Evolutionary conservation across 2,888 invertebrate species (phyloP).

Genomic region (Himalopsyche japonica): DNA sequence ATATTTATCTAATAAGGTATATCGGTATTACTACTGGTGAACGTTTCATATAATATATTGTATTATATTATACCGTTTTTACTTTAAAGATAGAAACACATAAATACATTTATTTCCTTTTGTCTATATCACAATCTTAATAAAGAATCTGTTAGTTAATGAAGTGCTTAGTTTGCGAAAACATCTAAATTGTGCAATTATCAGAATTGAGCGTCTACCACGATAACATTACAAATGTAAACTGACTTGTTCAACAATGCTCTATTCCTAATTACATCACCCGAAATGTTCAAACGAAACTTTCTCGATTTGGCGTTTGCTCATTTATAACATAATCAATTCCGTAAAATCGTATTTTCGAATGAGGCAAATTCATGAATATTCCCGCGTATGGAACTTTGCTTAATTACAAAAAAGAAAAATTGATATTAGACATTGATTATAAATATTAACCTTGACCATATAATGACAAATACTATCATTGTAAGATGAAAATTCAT

Average conservation of each 20-base stretch:
- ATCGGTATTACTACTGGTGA: no score
- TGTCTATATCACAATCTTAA: neutral
- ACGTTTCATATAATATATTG: no score
- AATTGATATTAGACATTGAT: no score
- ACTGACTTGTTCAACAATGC: neutral
- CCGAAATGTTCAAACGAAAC: neutral
- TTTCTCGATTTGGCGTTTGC: neutral
- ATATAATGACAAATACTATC: no score
- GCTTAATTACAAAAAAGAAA: neutral
- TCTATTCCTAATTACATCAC: neutral
- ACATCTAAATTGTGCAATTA: neutral
- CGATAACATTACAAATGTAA: neutral
- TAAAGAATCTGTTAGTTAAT: neutral
- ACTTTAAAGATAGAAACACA: no score
- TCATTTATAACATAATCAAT: neutral
- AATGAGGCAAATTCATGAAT: neutral
- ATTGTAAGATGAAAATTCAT: no score
- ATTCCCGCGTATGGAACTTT: neutral
- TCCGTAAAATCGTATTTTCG: neutral
- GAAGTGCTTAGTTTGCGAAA: neutral
- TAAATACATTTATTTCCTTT: neutral
- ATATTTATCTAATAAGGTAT: no score
- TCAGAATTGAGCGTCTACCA: neutral
- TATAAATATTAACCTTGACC: no score
- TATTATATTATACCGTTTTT: no score